Evolutionary conservation across 1,140 invertebrate species (phyloP), one percentile per base, ranked within the genome.

Genomic region (Micrasema longulum): DNA sequence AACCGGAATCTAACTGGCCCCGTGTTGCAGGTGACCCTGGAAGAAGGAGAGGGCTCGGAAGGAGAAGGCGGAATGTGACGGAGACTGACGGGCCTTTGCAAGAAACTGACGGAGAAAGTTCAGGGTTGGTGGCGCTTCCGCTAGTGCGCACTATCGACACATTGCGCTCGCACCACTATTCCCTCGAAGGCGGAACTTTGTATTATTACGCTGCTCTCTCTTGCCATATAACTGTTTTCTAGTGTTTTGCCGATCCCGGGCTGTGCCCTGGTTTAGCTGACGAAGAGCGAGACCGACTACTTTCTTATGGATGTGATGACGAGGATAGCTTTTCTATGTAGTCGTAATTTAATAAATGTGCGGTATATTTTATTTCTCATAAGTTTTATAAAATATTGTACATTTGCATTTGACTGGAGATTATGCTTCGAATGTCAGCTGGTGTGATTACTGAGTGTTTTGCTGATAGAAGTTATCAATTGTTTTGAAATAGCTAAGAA

Each of bases 71-170:
- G 91, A 80, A 93, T 93, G 90, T 93, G 92, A 94, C 92, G 92
- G 91, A 93, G 91, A 90, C 89, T 93, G 86, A 86, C 91, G 80
- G 91, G 91, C 87, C 90, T 93, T 85, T 93, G 91, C 85, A 92
- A 90, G 86, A 93, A 93, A 88, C 88, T 94, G 82, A 88, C 91
- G 84, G 92, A 93, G 84, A 93, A 92, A 84, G 91, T 93, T 85
- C 91, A 93, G 85, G 89, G 89, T 80, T 92, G 90, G 90, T 91
- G 90, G 91, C 89, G 88, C 80, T 87, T 90, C 78, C 89, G 89
- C 82, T 88, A 90, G 84, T 90, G 86, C 55, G 50, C 9, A 36
- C 23, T 36, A 52, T 38, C 38, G 52, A 53, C n/a, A n/a, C 35
- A 66, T 35, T 7, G 20, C 55, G 14, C 41, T 38, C 53, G 53